These are phyloP conservation scores for Neolamprologus fasciatus DNA, from an alignment of 2,113 vertebrate genomes.

Conservation along the genomic window DNA sequence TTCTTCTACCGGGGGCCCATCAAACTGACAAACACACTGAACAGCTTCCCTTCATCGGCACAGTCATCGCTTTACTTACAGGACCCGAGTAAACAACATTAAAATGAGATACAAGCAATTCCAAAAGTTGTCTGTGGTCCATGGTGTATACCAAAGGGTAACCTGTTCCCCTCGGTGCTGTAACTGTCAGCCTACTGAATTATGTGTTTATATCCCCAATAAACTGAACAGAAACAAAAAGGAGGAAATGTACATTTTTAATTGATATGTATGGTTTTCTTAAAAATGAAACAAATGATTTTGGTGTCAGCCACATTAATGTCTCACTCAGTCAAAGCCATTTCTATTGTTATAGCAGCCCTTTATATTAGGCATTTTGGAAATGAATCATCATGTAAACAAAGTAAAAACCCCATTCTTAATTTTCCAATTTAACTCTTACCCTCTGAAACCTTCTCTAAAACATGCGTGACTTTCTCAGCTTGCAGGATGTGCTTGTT, in stretches of 20 bases:
- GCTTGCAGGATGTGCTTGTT: constrained; percentile 78
- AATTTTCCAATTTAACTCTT: background rate
- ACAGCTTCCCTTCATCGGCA: background rate
- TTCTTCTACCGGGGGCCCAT: constrained; percentile 36
- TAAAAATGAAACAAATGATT: background rate
- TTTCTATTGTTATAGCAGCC: background rate
- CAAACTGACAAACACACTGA: constrained; percentile 28
- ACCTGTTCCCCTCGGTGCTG: background rate
- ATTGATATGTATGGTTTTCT: background rate
- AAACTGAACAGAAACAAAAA: background rate
- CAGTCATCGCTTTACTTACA: background rate
- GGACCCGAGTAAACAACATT: constrained; percentile 5
- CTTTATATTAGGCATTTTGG: background rate
- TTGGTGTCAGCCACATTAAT: background rate
- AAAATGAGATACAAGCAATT: background rate
- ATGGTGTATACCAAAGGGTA: background rate
- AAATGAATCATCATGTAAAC: background rate
- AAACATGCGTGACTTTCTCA: constrained; percentile 79
- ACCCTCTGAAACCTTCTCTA: constrained; percentile 85
- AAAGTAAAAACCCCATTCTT: background rate
- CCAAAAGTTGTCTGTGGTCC: background rate
- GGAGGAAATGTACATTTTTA: background rate
- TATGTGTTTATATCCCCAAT: background rate
- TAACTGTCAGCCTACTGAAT: background rate
- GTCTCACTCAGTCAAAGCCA: background rate